These are phyloP conservation scores for Thinocorus orbignyianus DNA, from an alignment of 2,113 vertebrate genomes.

Conservation along the genomic window DNA sequence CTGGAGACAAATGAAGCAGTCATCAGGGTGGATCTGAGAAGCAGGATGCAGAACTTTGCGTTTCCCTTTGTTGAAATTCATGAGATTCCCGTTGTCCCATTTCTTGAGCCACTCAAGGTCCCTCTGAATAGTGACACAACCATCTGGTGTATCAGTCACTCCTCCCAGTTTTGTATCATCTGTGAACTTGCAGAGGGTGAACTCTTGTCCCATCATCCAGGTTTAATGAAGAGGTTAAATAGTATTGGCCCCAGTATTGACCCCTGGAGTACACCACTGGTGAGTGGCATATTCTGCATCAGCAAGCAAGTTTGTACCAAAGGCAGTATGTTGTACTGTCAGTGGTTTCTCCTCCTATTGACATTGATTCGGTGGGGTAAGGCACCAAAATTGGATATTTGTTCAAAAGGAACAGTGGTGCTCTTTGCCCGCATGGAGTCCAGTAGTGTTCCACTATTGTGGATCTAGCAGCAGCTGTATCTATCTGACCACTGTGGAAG, in stretches of 20 bases:
- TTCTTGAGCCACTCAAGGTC: neutral
- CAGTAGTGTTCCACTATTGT: neutral
- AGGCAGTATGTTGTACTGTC: neutral
- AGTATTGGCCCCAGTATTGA: neutral
- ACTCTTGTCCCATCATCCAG: slow-evolving; percentile 3
- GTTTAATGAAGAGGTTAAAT: slow-evolving; percentile 39
- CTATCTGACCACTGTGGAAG: neutral
- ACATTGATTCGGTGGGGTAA: neutral
- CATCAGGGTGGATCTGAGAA: neutral
- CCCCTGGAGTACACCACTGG: neutral
- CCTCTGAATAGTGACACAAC: slow-evolving; percentile 30
- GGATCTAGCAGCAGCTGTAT: neutral
- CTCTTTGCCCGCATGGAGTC: neutral
- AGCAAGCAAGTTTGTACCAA: neutral
- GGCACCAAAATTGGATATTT: neutral
- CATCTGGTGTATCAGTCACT: slow-evolving; percentile 29
- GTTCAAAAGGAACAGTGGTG: neutral
- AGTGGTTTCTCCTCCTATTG: neutral
- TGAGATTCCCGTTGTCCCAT: neutral
- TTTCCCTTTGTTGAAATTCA: slow-evolving; percentile 47
- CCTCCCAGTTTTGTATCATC: slow-evolving; percentile 33
- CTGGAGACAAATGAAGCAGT: neutral
- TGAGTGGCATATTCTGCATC: neutral
- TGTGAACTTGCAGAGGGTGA: neutral
- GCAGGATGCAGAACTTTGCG: neutral